Base-by-base conservation (phyloP, 2,113 vertebrate species). In the Pelodiscus sinensis region DNA sequence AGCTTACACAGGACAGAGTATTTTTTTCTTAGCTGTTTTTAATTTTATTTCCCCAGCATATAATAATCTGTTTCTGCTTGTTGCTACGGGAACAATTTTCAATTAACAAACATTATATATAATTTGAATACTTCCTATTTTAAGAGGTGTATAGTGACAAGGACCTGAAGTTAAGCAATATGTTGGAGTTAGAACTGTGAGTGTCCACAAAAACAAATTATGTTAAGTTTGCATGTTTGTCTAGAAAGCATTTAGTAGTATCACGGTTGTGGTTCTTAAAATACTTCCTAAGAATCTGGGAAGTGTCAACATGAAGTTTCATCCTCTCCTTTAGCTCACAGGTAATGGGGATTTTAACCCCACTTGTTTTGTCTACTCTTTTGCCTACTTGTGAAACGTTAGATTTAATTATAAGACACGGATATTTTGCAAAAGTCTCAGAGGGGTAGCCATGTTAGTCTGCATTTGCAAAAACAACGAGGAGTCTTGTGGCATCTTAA, bases 181-280 rank as follows among this genome's bases (percentile, higher is more conserved):
- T 85, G 31, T 55, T n/a, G 8, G 86, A 84, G 79, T n/a, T 77
- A 78, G 38, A 89, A 57, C 71, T 16, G 21, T 82, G 60, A 75
- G 65, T 44, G 5, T 65, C 62, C 16, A 65, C 62, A 31, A 31
- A 65, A 65, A 15, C 14, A 31, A 65, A 0, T 0, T 58, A 13
- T 62, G 8, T 52, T 93, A 8, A 0, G 1, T 82, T 89, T 78
- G 54, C 38, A 1, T 1, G 0, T 18, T 85, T 86, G 79, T 62
- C 79, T 84, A 50, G n/a, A 79, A 35, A 38, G 4, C 14, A 1
- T 90, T 85, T 82, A 52, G 9, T 52, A 7, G 44, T 68, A 0
- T 57, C 35, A 3, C 56, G 58, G 38, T 52, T 0, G 0, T 22
- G 35, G n/a, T n/a, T 82, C 35, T 78, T 21, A 19, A 0, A 1